A percentile compares a stretch with the other conserved stretches of the same genome.
phyloP scores from a whole-genome alignment of 2,797 vertebrate species.

The Todus mexicanus region DNA sequence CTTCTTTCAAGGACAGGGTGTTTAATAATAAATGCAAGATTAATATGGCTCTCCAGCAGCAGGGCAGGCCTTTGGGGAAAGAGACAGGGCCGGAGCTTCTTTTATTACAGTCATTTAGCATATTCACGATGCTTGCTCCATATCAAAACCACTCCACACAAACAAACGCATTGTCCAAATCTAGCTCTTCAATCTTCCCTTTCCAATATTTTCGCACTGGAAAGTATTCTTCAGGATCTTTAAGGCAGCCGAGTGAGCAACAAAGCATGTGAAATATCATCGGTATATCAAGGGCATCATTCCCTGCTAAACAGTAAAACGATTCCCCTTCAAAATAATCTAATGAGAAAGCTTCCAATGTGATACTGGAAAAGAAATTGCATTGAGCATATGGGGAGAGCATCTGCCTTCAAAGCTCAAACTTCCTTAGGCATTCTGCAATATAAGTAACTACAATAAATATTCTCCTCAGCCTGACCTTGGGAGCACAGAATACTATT shows the following conservation, averaged over 20 bases:
- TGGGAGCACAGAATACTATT: neutral
- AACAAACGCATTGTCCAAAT: neutral
- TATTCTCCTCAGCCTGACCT: neutral
- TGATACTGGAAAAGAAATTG: neutral
- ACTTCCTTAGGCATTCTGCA: neutral
- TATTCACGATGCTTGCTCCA: neutral
- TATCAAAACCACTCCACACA: neutral
- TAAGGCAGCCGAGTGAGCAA: neutral
- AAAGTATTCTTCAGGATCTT: neutral
- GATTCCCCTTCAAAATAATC: neutral
- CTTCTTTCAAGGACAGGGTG: conserved; percentile 22
- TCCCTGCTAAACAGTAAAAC: neutral
- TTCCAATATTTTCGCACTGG: neutral
- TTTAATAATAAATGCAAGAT: conserved; percentile 60
- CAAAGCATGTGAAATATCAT: neutral
- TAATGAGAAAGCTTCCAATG: neutral
- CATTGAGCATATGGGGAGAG: neutral
- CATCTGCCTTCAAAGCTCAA: neutral
- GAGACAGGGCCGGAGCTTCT: neutral
- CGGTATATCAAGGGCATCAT: neutral
- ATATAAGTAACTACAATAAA: neutral
- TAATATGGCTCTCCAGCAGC: neutral
- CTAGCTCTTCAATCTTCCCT: neutral
- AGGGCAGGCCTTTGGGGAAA: neutral
- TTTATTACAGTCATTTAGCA: conserved; percentile 45